phyloP scores from a whole-genome alignment of 2,113 vertebrate species.

The Phoenicopterus ruber region DNA sequence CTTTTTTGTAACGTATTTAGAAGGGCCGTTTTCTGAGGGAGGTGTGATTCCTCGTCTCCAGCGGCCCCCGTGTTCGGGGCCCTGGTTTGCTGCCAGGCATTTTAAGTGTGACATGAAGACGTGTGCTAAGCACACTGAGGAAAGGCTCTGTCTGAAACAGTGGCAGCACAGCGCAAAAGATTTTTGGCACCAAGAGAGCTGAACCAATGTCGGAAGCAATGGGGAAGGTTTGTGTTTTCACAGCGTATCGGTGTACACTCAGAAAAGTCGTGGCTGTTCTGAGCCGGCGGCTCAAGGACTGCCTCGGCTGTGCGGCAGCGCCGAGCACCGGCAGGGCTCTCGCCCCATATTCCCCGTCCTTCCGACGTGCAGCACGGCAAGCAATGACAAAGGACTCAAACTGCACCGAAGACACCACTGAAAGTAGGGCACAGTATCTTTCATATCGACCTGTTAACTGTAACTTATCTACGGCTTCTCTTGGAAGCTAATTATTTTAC shows the following conservation, averaged over 20 bases:
- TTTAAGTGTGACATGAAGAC: fast-evolving
- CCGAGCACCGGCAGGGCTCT: background rate
- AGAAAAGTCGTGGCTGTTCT: background rate
- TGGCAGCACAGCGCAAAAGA: background rate
- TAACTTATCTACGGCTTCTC: background rate
- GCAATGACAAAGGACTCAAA: background rate
- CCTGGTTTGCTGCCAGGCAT: background rate
- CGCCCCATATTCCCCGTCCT: background rate
- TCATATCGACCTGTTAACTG: background rate
- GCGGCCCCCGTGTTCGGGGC: background rate
- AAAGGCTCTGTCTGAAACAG: background rate
- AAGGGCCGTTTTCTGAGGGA: background rate
- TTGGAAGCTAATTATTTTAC: constrained; percentile 31
- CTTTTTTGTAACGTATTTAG: fast-evolving
- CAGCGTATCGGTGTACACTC: background rate
- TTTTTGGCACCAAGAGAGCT: background rate
- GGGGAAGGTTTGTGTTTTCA: background rate
- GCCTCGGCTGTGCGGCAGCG: fast-evolving
- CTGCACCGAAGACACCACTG: background rate
- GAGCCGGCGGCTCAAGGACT: background rate
- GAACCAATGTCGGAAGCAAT: fast-evolving
- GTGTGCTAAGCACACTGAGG: background rate
- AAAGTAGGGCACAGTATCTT: constrained; percentile 38
- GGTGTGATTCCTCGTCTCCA: background rate
- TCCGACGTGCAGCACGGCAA: background rate